Conservation (phyloP, 2,113 vertebrate genomes). For the Vidua macroura region DNA sequence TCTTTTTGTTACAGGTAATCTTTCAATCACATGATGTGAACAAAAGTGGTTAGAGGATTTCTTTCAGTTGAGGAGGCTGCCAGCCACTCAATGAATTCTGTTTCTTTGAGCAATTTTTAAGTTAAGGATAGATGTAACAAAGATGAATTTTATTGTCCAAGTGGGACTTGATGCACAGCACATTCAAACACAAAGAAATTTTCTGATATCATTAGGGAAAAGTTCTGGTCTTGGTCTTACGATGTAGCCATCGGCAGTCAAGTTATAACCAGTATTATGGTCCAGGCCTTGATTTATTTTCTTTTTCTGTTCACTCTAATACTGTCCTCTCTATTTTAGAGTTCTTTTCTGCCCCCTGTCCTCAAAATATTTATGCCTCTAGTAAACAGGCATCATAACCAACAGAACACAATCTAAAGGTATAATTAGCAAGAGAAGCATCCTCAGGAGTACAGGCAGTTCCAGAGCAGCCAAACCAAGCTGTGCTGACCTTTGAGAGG, state of each 20-base stretch:
- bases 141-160: background rate
- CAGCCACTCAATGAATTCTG: background rate
- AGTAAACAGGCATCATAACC: background rate
- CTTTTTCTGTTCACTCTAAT: background rate
- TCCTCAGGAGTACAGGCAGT: background rate
- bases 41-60: background rate
- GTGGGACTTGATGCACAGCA: background rate
- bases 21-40: background rate
- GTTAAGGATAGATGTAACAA: background rate
- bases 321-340: background rate
- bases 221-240: background rate
- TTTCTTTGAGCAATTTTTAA: background rate
- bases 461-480: background rate
- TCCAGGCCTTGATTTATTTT: background rate
- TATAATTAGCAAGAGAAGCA: background rate
- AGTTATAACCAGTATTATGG: background rate
- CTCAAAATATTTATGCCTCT: background rate
- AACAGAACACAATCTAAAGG: background rate
- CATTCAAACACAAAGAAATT: background rate
- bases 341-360: background rate
- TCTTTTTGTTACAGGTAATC: background rate
- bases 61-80: background rate
- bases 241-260: fast-evolving
- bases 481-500: background rate
- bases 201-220: background rate